A percentile compares a stretch with the other conserved stretches of the same genome.
Conservation (phyloP, 2,797 vertebrate species). For the Alectoris magna region DNA sequence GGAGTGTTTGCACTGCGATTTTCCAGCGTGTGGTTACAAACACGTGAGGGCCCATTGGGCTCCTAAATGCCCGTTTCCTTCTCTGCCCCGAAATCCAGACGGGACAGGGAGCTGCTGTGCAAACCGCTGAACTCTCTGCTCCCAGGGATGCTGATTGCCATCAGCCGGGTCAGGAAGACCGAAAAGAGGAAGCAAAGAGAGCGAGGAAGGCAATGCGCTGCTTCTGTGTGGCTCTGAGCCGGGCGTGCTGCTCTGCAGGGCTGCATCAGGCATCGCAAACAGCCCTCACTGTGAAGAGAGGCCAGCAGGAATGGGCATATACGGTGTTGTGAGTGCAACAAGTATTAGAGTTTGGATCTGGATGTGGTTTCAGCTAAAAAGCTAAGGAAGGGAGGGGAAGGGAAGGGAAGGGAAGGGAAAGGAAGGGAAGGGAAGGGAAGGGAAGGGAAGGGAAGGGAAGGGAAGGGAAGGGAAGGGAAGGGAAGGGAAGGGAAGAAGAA, state of each 20-base stretch:
- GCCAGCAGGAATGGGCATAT: not conserved
- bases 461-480: too few species aligned
- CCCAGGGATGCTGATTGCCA: not conserved
- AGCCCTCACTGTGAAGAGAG: not conserved
- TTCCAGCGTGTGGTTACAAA: not conserved
- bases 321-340: not conserved
- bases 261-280: not conserved
- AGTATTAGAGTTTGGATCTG: not conserved
- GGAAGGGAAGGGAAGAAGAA: too few species aligned
- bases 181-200: not conserved
- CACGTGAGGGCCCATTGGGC: rapidly evolving
- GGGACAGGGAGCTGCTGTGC: not conserved
- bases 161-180: not conserved
- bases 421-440: too few species aligned
- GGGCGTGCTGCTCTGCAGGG: not conserved
- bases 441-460: too few species aligned
- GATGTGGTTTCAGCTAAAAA: not conserved
- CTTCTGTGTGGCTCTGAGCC: not conserved
- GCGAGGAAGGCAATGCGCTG: not conserved
- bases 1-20: not conserved
- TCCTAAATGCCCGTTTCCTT: not conserved
- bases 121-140: not conserved
- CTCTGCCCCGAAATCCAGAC: not conserved
- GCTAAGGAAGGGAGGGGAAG: too few species aligned
- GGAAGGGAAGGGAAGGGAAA: too few species aligned